A percentile compares a stretch with the other conserved stretches of the same genome.
These are phyloP conservation scores for Crax fasciolata DNA, from an alignment of 2,797 vertebrate genomes.

Conservation along the genomic window DNA sequence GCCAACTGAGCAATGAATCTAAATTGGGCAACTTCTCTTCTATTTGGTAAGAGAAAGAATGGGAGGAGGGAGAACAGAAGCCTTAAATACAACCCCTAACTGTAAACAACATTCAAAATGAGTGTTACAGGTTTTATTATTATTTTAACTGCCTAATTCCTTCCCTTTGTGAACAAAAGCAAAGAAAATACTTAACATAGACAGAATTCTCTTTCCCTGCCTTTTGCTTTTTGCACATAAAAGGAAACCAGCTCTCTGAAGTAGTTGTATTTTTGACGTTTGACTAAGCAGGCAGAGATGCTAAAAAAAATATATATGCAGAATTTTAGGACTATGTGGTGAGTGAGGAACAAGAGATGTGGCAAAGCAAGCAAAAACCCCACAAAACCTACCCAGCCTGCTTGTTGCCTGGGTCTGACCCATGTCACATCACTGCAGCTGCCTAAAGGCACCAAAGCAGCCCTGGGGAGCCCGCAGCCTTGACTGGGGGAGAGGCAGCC, in stretches of 20 bases:
- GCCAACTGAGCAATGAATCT: slow-evolving; percentile 13
- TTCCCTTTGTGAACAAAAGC: not conserved
- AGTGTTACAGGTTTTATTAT: slow-evolving; percentile 32
- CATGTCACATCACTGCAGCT: not conserved
- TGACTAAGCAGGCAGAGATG: slow-evolving; percentile 36
- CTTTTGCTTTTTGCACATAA: slow-evolving; percentile 2
- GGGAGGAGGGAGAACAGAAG: slow-evolving; percentile 7
- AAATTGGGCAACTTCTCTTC: slow-evolving; percentile 51
- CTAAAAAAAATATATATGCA: not conserved
- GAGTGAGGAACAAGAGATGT: not conserved
- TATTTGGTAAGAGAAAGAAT: not conserved
- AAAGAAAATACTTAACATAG: slow-evolving; percentile 24
- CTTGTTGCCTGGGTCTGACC: not conserved
- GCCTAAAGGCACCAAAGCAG: not conserved
- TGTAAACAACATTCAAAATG: not conserved
- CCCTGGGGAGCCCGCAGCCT: accelerated
- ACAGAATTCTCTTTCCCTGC: slow-evolving; percentile 21
- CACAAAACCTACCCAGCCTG: not conserved
- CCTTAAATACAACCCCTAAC: not conserved
- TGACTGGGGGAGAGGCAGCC: not conserved
- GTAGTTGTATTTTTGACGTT: slow-evolving; percentile 27
- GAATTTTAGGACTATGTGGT: slow-evolving; percentile 1
- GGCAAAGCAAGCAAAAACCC: not conserved
- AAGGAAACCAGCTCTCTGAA: slow-evolving; percentile 21
- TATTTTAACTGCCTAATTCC: slow-evolving; percentile 14